phyloP scores from a whole-genome alignment of 2,888 invertebrate species.

The Phrixothrix hirtus region DNA sequence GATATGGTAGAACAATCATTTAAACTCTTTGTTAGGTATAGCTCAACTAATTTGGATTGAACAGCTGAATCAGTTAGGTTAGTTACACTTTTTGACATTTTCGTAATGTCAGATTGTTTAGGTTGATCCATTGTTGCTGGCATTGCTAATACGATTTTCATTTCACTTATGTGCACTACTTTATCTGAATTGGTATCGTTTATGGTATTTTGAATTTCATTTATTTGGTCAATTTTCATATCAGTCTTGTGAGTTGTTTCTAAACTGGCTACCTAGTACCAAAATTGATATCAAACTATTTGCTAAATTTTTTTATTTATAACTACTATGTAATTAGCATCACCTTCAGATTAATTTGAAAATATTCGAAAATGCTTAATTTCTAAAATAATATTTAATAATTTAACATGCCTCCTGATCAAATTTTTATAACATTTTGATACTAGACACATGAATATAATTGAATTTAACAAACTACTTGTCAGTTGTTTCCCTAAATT shows the following conservation, averaged over 20 bases:
- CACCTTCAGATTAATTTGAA: no score
- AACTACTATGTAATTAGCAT: no score
- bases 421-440: no score
- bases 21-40: slow-evolving; percentile 27
- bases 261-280: neutral
- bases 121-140: slow-evolving; percentile 3
- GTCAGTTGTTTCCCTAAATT: no score
- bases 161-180: slow-evolving; percentile 41
- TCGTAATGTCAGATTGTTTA: slow-evolving; percentile 4
- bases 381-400: no score
- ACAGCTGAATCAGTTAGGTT: slow-evolving; percentile 16
- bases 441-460: no score
- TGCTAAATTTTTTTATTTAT: no score
- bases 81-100: slow-evolving; percentile 20
- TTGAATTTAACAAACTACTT: no score
- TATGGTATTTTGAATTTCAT: neutral
- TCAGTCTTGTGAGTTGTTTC: neutral
- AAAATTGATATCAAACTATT: no score
- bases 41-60: slow-evolving; percentile 22
- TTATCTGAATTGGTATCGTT: slow-evolving; percentile 2
- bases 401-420: no score
- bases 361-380: no score
- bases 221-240: neutral
- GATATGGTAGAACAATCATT: slow-evolving; percentile 17
- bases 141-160: slow-evolving; percentile 43